Base-by-base conservation (phyloP, 2,113 vertebrate genomes). In the Morone saxatilis region DNA sequence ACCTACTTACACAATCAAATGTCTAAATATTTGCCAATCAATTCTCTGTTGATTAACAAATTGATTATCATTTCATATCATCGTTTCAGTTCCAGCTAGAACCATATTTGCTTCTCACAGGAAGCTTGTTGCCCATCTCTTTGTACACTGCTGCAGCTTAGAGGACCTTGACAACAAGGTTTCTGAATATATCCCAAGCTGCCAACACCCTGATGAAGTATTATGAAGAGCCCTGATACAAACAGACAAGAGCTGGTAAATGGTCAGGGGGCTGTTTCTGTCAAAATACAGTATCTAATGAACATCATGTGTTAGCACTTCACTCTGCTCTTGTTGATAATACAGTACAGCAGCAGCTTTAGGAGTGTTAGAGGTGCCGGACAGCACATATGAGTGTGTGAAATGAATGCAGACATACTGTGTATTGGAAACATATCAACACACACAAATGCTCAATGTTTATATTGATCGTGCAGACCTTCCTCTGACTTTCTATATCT, bases 131-230 rank as follows among this genome's bases (percentile, higher is more conserved):
- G 5, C 60, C 9, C 17, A n/a, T 71, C 20, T 75, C 14, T 57
- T 40, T 25, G 1, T 61, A 1, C 14, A 19, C 9, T 6, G 12
- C 48, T 54, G 38, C 25, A 56, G 53, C 50, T 51, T 20, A 13
- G 1, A 20, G 25, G 6, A 8, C 70, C 12, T 48, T 48, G 20
- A 36, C 31, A 68, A 54, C 66, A 86, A 38, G 17, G 56, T 54
- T 31, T 59, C 50, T 66, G 41, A 86, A 76, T 65, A 79, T 65
- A 69, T 63, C 67, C 20, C 50, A n/a, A 56, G 60, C 61, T 79
- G 75, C 48, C 78, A 71, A 61, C 68, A 78, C 59, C 78, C 22
- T 59, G 51, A 38, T 76, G 20, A 82, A 56, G 47, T 60, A n/a
- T 54, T 12, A n/a, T 11, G 9, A 69, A 25, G 17, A 68, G n/a